These are phyloP conservation scores for Lasioglossum zephyrum DNA, from an alignment of 2,888 invertebrate species.

Conservation along the genomic window DNA sequence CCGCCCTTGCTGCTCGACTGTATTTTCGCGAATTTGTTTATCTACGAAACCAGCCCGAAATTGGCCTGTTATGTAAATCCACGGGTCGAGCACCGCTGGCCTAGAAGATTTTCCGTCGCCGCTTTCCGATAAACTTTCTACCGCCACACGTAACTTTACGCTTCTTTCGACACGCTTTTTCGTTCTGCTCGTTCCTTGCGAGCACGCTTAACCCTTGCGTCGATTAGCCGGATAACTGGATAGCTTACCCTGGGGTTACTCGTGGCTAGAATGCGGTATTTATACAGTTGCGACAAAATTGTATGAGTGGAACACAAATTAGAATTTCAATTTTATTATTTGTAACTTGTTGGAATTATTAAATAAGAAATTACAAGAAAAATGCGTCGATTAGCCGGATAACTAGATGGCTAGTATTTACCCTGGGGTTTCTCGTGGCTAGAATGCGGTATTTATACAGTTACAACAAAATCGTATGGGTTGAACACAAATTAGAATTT, in stretches of 20 bases:
- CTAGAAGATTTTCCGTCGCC: not conserved
- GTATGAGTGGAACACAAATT: not conserved
- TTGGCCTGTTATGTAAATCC: slow-evolving; percentile 12
- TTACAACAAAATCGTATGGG: too few species aligned
- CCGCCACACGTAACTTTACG: not conserved
- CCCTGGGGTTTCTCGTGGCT: too few species aligned
- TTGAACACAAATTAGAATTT: not conserved
- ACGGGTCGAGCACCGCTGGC: not conserved
- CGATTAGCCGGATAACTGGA: not conserved
- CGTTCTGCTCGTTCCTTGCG: not conserved
- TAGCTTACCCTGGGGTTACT: too few species aligned
- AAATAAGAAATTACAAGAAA: not conserved
- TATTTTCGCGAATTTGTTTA: slow-evolving; percentile 12
- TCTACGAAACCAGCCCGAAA: not conserved
- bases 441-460: too few species aligned
- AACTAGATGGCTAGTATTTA: too few species aligned
- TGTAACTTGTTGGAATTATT: not conserved
- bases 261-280: too few species aligned
- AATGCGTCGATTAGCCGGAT: not conserved
- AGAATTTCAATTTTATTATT: not conserved
- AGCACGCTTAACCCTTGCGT: not conserved
- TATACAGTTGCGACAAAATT: too few species aligned
- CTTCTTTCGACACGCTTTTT: not conserved
- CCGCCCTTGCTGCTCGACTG: not conserved
- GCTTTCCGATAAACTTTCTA: slow-evolving; percentile 8